Evolutionary conservation across 2,888 invertebrate genomes (phyloP).

Genomic region (Limnephilus lunatus): DNA sequence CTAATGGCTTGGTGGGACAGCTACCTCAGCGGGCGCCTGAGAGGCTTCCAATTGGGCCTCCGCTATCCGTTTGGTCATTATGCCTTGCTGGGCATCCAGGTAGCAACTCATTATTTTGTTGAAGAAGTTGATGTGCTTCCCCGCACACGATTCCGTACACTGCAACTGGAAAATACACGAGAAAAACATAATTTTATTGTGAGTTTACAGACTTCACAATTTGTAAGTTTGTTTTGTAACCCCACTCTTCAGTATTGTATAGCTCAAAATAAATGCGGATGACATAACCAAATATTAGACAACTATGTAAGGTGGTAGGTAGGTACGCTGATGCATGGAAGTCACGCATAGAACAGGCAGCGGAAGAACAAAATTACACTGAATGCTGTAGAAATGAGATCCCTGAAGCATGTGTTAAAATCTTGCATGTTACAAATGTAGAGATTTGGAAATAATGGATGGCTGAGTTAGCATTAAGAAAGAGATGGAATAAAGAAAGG

Average conservation of each 20-base stretch:
- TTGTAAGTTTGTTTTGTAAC: too few relatives aligned
- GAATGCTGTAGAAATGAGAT: too few relatives aligned
- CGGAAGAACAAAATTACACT: too few relatives aligned
- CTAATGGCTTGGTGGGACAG: conserved; percentile 4
- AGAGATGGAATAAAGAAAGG: too few relatives aligned
- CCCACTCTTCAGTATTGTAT: neutral
- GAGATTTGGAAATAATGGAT: too few relatives aligned
- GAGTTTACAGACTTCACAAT: neutral
- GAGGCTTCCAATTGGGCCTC: conserved; percentile 53
- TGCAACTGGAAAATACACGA: conserved; percentile 30
- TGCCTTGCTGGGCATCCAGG: conserved; percentile 61
- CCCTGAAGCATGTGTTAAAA: too few relatives aligned
- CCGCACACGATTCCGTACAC: conserved; percentile 61
- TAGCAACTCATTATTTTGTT: conserved; percentile 63
- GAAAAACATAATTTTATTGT: conserved; percentile 4
- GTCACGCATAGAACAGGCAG: too few relatives aligned
- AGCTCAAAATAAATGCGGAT: neutral
- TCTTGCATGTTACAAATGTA: too few relatives aligned
- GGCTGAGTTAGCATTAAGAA: too few relatives aligned
- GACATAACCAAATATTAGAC: neutral
- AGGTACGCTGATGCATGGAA: too few relatives aligned
- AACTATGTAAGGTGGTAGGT: neutral
- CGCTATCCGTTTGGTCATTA: conserved; percentile 58
- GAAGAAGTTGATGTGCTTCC: conserved; percentile 62
- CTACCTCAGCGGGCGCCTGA: neutral